These are phyloP conservation scores for Heteronetta atricapilla DNA, from an alignment of 2,113 vertebrate genomes.

Conservation along the genomic window DNA sequence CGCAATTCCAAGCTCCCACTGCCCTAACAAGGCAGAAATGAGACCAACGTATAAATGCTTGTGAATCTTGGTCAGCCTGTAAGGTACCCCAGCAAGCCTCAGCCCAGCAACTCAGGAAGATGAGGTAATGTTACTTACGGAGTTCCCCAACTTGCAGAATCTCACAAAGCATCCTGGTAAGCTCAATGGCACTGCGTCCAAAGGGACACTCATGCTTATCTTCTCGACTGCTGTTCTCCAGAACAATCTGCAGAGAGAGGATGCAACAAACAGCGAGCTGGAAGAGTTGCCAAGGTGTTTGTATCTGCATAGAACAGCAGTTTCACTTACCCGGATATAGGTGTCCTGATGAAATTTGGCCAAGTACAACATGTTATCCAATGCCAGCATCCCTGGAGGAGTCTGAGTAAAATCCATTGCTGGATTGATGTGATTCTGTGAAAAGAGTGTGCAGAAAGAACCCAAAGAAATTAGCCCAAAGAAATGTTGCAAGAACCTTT, in stretches of 20 bases:
- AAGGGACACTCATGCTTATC: conserved; percentile 98
- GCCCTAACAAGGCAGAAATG: background rate
- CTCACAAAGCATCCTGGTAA: conserved; percentile 95
- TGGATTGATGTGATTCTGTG: conserved; percentile 95
- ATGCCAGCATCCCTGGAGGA: conserved; percentile 94
- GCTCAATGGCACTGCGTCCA: conserved; percentile 96
- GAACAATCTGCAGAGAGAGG: conserved; percentile 83
- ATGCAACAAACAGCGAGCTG: background rate
- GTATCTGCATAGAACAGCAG: background rate
- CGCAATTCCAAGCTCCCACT: background rate
- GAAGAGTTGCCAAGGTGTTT: background rate
- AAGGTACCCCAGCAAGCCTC: background rate
- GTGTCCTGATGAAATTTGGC: conserved; percentile 96
- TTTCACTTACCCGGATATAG: conserved; percentile 87
- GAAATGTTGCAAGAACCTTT: background rate
- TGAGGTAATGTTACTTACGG: conserved; percentile 81
- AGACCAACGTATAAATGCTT: background rate
- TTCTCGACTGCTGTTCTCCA: conserved; percentile 97
- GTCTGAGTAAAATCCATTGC: conserved; percentile 97
- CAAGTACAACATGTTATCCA: conserved; percentile 98
- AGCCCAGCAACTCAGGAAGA: background rate
- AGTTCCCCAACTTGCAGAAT: conserved; percentile 96
- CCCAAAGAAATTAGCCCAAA: background rate
- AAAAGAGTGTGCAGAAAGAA: background rate
- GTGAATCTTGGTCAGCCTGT: background rate